Percentiles rank a stretch among this genome's conserved stretches.
These are phyloP conservation scores for Eupeodes luniger DNA, from an alignment of 2,888 invertebrate species.

Conservation along the genomic window DNA sequence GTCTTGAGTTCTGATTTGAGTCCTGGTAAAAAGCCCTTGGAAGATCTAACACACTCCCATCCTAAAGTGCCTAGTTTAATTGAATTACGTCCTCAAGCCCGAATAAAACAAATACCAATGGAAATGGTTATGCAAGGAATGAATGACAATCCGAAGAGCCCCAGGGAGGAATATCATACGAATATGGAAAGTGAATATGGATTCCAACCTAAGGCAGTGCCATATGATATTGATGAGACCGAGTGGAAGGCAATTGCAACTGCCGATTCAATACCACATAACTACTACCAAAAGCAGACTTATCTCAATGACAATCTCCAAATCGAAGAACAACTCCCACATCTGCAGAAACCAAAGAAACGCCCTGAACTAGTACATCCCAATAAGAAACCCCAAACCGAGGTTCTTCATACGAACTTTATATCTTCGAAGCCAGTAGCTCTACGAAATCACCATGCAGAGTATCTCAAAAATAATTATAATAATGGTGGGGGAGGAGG, in stretches of 20 bases:
- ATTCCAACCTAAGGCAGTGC: conserved; percentile 72
- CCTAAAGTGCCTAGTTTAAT: conserved; percentile 82
- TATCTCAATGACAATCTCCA: conserved; percentile 78
- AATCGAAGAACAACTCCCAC: conserved; percentile 48
- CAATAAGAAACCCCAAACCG: conserved; percentile 46
- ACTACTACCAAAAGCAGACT: conserved; percentile 73
- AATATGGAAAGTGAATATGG: conserved; percentile 66
- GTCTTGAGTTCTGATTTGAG: conserved; percentile 83
- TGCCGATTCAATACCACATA: conserved; percentile 76
- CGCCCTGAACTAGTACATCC: conserved; percentile 75
- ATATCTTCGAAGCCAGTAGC: conserved; percentile 78
- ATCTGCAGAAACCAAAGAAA: conserved; percentile 76
- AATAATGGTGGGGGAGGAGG: background rate
- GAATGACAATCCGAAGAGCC: conserved; percentile 78
- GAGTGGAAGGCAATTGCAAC: conserved; percentile 81
- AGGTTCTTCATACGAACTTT: conserved; percentile 78
- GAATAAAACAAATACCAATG: conserved; percentile 82
- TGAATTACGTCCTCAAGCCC: conserved; percentile 82
- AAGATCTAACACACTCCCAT: conserved; percentile 82
- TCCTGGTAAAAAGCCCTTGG: conserved; percentile 80
- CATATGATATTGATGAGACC: conserved; percentile 79
- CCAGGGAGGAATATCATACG: conserved; percentile 80
- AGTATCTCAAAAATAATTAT: conserved; percentile 11
- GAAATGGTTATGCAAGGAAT: conserved; percentile 81
- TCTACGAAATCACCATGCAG: conserved; percentile 12